Evolutionary conservation across 2,113 vertebrate species (phyloP), one percentile per base, ranked within the genome.

Genomic region (Nothoprocta pentlandii): DNA sequence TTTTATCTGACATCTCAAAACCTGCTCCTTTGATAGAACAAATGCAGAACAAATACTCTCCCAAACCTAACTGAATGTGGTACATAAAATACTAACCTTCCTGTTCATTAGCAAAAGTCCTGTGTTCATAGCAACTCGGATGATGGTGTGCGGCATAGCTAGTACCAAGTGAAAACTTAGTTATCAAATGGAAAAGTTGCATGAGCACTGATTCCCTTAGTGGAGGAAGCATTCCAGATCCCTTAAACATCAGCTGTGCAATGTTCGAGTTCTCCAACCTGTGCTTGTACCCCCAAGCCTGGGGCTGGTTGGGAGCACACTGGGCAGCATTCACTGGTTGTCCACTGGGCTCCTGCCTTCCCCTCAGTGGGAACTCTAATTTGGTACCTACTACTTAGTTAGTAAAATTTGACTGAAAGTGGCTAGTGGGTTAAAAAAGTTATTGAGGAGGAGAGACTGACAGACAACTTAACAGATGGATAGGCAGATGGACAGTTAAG

Each of bases 341-440:
- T 21, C 69, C 87, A 89, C 54, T 56, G 86, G 84, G 69, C 85
- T 92, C 25, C 67, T 87, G 70, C 78, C 34, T 30, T 46, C 15
- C 10, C 25, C 23, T 87, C 41, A 14, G 42, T 41, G 22, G 41
- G 64, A 3, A 0, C 54, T 80, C 73, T 70, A 23, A 73, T 89
- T 89, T 78, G 64, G 61, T 90, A 67, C 42, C 46, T n/a, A 17
- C 74, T 54, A 30, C 62, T 30, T 56, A 41, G 85, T 90, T 92
- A 82, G 53, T 93, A 75, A 91, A 82, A 80, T 87, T 53, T 87
- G 81, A 92, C 93, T 93, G 92, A 16, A 96, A 93, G 70, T 80
- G 87, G 53, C 63, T 61, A 82, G 67, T 80, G 36, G 41, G 34
- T 63, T 96, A 49, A 70, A 77, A 85, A 80, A 93, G 9, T 54